Evolutionary conservation across 92 coral and sea anemone species (phyloP).

Genomic region (Bergia puertoricense): DNA sequence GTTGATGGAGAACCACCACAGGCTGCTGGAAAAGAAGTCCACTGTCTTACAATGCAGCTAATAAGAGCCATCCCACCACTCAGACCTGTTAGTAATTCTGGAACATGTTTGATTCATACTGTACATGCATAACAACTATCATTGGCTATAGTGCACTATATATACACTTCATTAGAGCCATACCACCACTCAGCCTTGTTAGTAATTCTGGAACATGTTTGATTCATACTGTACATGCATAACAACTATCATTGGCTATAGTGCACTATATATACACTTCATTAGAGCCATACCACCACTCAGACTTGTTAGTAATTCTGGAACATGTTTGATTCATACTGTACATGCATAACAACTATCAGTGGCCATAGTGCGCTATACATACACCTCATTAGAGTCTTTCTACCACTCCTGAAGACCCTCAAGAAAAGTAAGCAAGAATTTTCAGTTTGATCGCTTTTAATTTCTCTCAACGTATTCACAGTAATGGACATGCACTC

Average conservation of each 20-base stretch:
- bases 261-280: background rate
- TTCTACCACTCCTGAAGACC: too few species aligned
- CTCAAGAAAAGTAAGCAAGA: too few species aligned
- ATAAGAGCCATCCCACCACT: constrained; percentile 13
- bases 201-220: background rate
- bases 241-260: too few species aligned
- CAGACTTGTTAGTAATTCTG: constrained; percentile 15
- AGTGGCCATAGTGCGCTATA: too few species aligned
- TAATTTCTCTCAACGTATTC: too few species aligned
- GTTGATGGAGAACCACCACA: constrained; percentile 19
- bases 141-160: background rate
- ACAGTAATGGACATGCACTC: too few species aligned
- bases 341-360: too few species aligned
- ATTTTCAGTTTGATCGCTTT: too few species aligned
- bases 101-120: background rate
- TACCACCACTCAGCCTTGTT: constrained; percentile 16
- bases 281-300: background rate
- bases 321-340: background rate
- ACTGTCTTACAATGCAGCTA: constrained; percentile 34
- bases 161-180: background rate
- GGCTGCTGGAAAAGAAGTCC: background rate
- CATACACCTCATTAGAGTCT: too few species aligned
- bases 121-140: background rate
- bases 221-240: background rate
- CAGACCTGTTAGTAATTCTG: constrained; percentile 27